Conservation (phyloP, 2,888 invertebrate species). For the Dugesia japonica region DNA sequence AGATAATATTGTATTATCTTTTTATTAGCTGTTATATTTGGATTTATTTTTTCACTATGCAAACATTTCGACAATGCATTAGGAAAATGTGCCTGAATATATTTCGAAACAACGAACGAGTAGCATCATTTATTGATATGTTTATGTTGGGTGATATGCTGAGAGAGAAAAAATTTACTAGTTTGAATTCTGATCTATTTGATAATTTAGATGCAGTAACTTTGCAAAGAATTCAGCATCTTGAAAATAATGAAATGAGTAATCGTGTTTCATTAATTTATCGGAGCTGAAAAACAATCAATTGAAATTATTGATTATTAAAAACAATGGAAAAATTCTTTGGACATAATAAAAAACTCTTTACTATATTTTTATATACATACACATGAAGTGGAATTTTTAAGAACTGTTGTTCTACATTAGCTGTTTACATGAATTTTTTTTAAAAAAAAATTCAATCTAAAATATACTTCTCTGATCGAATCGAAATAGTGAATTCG, state of each 20-base stretch:
- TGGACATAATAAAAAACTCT: no score
- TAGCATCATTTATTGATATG: background rate
- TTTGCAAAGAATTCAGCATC: background rate
- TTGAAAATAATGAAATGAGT: background rate
- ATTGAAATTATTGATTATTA: no score
- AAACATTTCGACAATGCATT: background rate
- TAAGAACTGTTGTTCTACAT: no score
- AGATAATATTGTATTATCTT: background rate
- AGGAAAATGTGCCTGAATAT: background rate
- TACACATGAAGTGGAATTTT: no score
- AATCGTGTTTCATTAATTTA: no score
- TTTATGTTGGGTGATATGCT: background rate
- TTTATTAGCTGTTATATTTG: background rate
- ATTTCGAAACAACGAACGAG: background rate
- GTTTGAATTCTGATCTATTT: background rate
- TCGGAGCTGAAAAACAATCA: no score
- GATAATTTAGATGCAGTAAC: background rate
- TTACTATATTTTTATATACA: no score
- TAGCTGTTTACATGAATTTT: no score
- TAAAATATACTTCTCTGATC: no score
- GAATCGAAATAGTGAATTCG: no score
- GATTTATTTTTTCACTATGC: background rate
- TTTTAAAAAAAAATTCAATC: no score
- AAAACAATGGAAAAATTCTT: no score
- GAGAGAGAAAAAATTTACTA: background rate